Evolutionary conservation across 2,888 invertebrate species (phyloP).

Genomic region (Vanessa cardui): DNA sequence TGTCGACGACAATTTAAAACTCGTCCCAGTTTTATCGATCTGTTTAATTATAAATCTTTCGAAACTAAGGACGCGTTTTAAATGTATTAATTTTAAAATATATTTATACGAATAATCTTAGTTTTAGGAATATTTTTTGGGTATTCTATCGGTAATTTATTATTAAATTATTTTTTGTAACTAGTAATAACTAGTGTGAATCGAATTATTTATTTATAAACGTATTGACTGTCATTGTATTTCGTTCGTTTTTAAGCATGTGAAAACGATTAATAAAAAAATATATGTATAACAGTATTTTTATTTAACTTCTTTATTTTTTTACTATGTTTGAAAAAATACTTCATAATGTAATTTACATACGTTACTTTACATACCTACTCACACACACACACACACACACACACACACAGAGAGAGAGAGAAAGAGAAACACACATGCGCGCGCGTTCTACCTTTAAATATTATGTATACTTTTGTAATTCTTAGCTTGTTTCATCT

Average conservation of each 20-base stretch:
- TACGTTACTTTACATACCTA: too few relatives aligned
- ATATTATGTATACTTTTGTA: too few relatives aligned
- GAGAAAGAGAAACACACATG: too few relatives aligned
- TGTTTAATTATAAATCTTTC: constrained; percentile 34
- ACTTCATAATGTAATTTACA: too few relatives aligned
- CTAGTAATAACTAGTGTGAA: background rate
- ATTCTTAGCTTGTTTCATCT: too few relatives aligned
- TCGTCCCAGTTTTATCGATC: constrained; percentile 41
- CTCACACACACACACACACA: too few relatives aligned
- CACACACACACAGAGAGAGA: too few relatives aligned
- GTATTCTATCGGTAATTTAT: constrained; percentile 6
- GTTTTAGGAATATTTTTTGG: constrained; percentile 3
- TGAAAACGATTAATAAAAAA: constrained; percentile 26
- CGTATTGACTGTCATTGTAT: constrained; percentile 8
- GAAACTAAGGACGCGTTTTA: constrained; percentile 36
- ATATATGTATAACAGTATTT: too few relatives aligned
- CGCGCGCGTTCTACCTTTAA: too few relatives aligned
- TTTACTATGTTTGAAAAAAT: too few relatives aligned
- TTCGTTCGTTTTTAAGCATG: constrained; percentile 22
- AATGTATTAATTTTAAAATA: constrained; percentile 24
- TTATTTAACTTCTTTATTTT: too few relatives aligned
- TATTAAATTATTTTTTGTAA: constrained; percentile 9
- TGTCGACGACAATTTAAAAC: constrained; percentile 42
- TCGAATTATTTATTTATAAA: constrained; percentile 21
- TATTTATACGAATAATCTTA: constrained; percentile 29